Evolutionary conservation across 1,140 invertebrate species (phyloP).

Genomic region (Dendroctonus ponderosae): DNA sequence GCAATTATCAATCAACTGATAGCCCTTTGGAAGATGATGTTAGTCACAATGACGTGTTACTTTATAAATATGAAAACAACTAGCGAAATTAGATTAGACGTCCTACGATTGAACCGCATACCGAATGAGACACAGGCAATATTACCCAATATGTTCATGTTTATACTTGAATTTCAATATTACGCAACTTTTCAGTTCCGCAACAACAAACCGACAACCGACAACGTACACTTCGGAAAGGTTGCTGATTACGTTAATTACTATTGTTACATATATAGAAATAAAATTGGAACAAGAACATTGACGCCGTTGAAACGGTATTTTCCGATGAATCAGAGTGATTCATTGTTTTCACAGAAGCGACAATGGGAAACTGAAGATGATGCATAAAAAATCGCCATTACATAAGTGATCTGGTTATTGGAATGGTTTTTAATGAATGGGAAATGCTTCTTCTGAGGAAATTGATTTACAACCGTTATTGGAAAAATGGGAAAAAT

Average conservation of each 20-base stretch:
- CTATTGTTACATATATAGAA: slow-evolving; percentile 29
- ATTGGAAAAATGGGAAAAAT: no score
- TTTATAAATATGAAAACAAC: no score
- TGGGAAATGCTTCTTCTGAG: no score
- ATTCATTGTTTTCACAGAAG: not conserved
- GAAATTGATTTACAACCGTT: no score
- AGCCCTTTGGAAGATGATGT: no score
- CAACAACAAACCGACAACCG: slow-evolving; percentile 32
- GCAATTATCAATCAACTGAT: no score
- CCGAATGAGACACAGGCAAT: no score
- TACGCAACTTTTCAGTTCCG: slow-evolving; percentile 42
- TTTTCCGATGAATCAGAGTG: slow-evolving; percentile 7
- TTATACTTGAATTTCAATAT: slow-evolving; percentile 27
- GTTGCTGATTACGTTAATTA: slow-evolving; percentile 35
- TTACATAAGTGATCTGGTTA: no score
- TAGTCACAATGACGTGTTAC: no score
- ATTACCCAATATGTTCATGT: not conserved
- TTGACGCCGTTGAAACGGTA: slow-evolving; percentile 9
- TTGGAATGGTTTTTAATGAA: no score
- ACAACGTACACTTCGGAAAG: slow-evolving; percentile 35
- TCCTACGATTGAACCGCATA: no score
- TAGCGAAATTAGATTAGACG: no score
- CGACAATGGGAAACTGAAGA: not conserved
- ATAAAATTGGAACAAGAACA: slow-evolving; percentile 21
- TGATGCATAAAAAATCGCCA: not conserved